phyloP scores from a whole-genome alignment of 2,113 vertebrate genomes.

The Anhinga anhinga region DNA sequence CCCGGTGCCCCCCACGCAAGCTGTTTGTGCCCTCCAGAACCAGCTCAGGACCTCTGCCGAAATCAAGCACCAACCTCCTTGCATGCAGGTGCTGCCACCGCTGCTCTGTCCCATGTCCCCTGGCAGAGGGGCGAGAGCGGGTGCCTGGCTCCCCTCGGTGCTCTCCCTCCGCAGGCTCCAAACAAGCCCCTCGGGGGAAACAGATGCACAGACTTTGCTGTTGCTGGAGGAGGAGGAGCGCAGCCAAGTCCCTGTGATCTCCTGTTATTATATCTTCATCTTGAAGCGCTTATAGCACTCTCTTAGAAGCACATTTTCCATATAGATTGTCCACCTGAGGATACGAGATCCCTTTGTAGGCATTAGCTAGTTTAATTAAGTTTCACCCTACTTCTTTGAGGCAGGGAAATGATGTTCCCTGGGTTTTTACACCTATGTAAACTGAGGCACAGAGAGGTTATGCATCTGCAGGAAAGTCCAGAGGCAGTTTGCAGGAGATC shows the following conservation, averaged over 20 bases:
- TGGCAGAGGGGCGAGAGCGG: neutral
- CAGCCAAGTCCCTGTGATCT: neutral
- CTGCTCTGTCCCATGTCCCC: neutral
- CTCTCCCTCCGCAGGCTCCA: neutral
- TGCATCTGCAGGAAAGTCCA: neutral
- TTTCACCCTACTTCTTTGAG: neutral
- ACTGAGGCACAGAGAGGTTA: neutral
- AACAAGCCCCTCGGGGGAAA: neutral
- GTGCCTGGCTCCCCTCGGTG: rapidly evolving
- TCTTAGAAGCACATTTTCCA: neutral
- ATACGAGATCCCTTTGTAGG: neutral
- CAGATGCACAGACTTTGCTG: neutral
- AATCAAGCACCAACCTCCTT: neutral
- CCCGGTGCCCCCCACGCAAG: rapidly evolving
- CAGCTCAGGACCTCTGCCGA: neutral
- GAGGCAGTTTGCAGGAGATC: neutral
- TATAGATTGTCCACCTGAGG: constrained; percentile 49
- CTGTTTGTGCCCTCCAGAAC: neutral
- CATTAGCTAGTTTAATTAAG: constrained; percentile 25
- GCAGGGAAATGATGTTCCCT: neutral
- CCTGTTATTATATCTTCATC: neutral
- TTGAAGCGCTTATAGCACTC: neutral
- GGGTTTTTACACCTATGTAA: neutral
- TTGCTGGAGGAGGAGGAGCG: neutral
- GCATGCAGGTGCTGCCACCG: rapidly evolving